A percentile compares a stretch with the other conserved stretches of the same genome.
Conservation (phyloP, 2,888 invertebrate species). For the Aradus depressus region DNA sequence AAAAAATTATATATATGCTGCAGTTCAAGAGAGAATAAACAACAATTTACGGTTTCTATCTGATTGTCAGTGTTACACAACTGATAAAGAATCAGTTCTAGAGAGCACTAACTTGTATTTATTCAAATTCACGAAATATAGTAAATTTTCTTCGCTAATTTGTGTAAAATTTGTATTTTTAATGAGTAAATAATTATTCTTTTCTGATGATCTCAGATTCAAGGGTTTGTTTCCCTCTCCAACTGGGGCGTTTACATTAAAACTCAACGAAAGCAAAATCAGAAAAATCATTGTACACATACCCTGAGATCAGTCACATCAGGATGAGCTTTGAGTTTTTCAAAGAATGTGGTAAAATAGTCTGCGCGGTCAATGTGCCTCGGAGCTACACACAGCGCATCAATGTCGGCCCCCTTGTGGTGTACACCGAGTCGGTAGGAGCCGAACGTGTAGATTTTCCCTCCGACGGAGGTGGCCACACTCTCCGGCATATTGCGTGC, state of each 20-base stretch:
- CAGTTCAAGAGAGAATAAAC: background rate
- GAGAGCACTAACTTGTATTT: too few relatives aligned
- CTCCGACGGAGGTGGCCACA: conserved; percentile 83
- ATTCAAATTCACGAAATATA: too few relatives aligned
- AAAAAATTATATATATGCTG: background rate
- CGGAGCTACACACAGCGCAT: conserved; percentile 95
- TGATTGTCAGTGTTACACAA: too few relatives aligned
- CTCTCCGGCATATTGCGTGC: conserved; percentile 82
- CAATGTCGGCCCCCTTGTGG: conserved; percentile 96
- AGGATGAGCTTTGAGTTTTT: conserved; percentile 71
- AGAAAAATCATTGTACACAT: conserved; percentile 32
- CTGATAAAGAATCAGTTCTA: too few relatives aligned
- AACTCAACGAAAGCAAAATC: background rate
- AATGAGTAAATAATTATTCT: background rate
- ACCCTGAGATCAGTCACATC: conserved; percentile 76
- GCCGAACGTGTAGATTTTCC: conserved; percentile 99
- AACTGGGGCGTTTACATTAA: background rate
- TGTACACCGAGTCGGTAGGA: conserved; percentile 93
- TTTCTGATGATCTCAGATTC: background rate
- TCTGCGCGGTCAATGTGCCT: conserved; percentile 86
- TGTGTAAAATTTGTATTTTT: too few relatives aligned
- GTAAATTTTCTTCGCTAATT: too few relatives aligned
- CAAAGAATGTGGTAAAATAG: conserved; percentile 92
- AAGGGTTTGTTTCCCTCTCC: background rate
- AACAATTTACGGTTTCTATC: too few relatives aligned